These are phyloP conservation scores for Tenthredo mesomela DNA, from an alignment of 2,888 invertebrate species.

Conservation along the genomic window DNA sequence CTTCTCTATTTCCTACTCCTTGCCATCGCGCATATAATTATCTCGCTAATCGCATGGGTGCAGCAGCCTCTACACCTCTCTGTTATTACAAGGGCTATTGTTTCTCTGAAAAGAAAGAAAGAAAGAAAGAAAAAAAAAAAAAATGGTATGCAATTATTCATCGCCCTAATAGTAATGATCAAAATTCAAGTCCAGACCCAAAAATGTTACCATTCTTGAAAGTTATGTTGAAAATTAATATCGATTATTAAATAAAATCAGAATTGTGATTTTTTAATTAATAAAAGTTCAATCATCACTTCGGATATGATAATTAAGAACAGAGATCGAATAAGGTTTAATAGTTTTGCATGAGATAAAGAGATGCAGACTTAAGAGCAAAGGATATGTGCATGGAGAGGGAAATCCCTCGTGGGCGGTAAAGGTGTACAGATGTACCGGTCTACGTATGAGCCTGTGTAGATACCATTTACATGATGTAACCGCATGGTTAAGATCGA, in stretches of 20 bases:
- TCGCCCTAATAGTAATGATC: not conserved
- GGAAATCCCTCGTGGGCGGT: conserved; percentile 44
- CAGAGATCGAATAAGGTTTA: not conserved
- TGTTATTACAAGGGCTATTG: conserved; percentile 13
- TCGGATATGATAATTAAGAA: not conserved
- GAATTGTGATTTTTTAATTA: not conserved
- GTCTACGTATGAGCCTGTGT: not conserved
- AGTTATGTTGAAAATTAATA: not conserved
- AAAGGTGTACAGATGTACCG: conserved; percentile 31
- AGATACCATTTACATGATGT: conserved; percentile 40
- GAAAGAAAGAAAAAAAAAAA: not conserved
- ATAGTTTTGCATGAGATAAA: conserved; percentile 29
- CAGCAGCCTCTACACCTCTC: not conserved
- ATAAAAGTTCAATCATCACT: not conserved
- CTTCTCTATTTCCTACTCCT: not conserved
- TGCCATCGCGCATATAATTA: not conserved
- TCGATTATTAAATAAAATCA: not conserved
- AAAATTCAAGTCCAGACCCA: not conserved
- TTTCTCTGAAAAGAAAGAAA: not conserved
- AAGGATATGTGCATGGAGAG: not conserved
- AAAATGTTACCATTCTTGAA: not conserved
- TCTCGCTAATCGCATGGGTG: conserved; percentile 13
- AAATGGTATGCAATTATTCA: not conserved
- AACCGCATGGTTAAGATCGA: conserved; percentile 9
- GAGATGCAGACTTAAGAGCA: not conserved